Evolutionary conservation across 2,797 vertebrate species (phyloP).

Genomic region (Mus spretus): DNA sequence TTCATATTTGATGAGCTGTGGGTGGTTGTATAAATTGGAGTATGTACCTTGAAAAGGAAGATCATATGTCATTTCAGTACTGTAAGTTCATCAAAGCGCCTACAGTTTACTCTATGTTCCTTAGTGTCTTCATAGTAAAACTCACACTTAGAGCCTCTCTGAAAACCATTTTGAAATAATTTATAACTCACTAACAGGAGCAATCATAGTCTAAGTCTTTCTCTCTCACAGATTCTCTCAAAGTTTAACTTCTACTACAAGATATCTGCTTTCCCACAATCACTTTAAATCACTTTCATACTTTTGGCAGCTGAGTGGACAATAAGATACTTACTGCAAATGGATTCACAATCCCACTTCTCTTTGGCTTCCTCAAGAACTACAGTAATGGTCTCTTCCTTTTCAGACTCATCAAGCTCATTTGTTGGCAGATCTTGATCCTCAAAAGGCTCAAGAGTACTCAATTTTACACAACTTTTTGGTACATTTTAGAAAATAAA

Average conservation of each 20-base stretch:
- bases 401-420: constrained; percentile 91
- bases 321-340: constrained; percentile 94
- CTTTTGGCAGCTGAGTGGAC: not conserved
- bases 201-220: constrained; percentile 16
- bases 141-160: not conserved
- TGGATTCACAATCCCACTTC: constrained; percentile 98
- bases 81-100: constrained; percentile 33
- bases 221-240: not conserved
- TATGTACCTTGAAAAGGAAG: constrained; percentile 93
- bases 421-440: constrained; percentile 87
- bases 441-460: constrained; percentile 91
- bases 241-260: not conserved
- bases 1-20: constrained; percentile 95
- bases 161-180: constrained; percentile 29
- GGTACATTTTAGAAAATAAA: constrained; percentile 63
- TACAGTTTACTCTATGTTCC: not conserved
- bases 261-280: not conserved
- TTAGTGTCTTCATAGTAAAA: constrained; percentile 30
- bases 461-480: constrained; percentile 89
- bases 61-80: not conserved
- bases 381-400: constrained; percentile 91
- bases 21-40: constrained; percentile 97
- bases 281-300: not conserved
- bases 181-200: constrained; percentile 37
- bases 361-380: constrained; percentile 91